A percentile compares a stretch with the other conserved stretches of the same genome.
phyloP scores from a whole-genome alignment of 2,797 vertebrate genomes.

The Aplochiton taeniatus region DNA sequence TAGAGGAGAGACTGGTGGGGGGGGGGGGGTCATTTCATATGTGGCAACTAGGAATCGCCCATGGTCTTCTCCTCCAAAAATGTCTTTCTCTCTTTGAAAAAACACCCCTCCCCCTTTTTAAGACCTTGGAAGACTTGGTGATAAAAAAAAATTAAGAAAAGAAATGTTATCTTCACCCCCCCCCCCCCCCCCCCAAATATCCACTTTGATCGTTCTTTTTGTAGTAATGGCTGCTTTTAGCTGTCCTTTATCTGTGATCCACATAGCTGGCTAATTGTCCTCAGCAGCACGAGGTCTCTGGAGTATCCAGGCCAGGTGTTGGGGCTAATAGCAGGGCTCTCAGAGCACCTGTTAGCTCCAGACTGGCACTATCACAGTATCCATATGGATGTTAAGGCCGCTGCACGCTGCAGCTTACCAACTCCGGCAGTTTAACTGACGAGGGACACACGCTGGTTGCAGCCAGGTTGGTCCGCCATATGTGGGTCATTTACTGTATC shows the following conservation, averaged over 20 bases:
- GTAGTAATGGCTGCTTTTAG: conserved; percentile 31
- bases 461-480: not conserved
- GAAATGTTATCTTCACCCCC: conserved; percentile 31
- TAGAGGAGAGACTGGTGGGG: conserved; percentile 33
- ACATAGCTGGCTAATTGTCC: conserved; percentile 44
- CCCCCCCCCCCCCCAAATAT: no score
- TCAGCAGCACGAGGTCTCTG: conserved; percentile 61
- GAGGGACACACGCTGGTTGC: conserved; percentile 16
- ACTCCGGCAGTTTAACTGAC: conserved; percentile 19
- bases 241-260: conserved; percentile 42
- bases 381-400: not conserved
- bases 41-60: conserved; percentile 47
- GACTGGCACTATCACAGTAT: conserved; percentile 26
- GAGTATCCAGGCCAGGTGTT: conserved; percentile 65
- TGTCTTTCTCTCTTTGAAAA: conserved; percentile 59
- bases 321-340: conserved; percentile 63
- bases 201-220: conserved; percentile 40
- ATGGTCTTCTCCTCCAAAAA: conserved; percentile 50
- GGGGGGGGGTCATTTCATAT: conserved; percentile 66
- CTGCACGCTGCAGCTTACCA: conserved; percentile 44
- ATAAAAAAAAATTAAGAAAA: conserved; percentile 49
- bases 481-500: not conserved
- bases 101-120: conserved; percentile 19
- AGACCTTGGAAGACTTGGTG: conserved; percentile 53
- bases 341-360: conserved; percentile 66